Evolutionary conservation across 2,797 vertebrate genomes (phyloP).

Genomic region (Silurus lanzhouensis): DNA sequence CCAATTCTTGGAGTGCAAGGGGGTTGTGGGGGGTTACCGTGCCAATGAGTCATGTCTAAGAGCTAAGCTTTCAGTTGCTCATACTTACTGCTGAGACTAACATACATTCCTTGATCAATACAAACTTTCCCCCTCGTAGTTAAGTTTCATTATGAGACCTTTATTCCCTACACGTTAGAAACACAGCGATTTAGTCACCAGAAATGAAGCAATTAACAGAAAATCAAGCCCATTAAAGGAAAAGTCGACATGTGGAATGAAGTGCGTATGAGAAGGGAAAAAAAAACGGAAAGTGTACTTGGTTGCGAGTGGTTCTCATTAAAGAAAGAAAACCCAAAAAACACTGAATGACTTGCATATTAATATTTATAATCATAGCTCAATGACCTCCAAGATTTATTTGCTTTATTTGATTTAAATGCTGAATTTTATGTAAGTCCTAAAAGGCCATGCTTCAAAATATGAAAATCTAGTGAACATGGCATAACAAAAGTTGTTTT

Average conservation of each 20-base stretch:
- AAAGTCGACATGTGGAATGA: slow-evolving; percentile 26
- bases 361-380: background rate
- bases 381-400: background rate
- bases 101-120: slow-evolving; percentile 20
- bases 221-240: slow-evolving; percentile 5
- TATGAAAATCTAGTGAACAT: too few species aligned
- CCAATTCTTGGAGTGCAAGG: too few species aligned
- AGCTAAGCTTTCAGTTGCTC: slow-evolving; percentile 21
- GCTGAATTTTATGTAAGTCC: background rate
- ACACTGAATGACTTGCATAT: background rate
- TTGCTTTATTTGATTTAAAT: background rate
- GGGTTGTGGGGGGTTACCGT: background rate
- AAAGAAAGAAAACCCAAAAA: slow-evolving; percentile 16
- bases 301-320: slow-evolving; percentile 63
- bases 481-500: too few species aligned
- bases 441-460: too few species aligned
- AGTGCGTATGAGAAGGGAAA: background rate
- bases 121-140: background rate
- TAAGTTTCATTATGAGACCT: slow-evolving; percentile 17
- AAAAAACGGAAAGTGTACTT: background rate
- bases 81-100: background rate
- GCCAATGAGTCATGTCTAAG: slow-evolving; percentile 38
- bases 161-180: background rate
- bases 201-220: slow-evolving; percentile 14
- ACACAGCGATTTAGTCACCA: slow-evolving; percentile 9